Base-by-base conservation (phyloP, 2,888 invertebrate genomes). In the Parnassius mnemosyne region DNA sequence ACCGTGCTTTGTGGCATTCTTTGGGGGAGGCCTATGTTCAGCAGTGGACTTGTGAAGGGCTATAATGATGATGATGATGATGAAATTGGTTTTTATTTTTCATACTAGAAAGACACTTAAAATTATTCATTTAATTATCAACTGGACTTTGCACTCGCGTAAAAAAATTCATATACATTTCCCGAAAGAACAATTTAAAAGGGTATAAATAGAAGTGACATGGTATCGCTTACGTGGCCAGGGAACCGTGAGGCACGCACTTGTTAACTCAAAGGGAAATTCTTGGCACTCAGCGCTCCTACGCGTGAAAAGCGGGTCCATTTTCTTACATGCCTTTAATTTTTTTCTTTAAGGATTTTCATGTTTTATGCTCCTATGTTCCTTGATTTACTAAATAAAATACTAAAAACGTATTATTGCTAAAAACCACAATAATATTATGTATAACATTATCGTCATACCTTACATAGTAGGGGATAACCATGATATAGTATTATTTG, bases 181-280 rank as follows among this genome's bases (percentile, higher is more conserved):
- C 34, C 34, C 10, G 42, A 44, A 34, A 3, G 46, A 55, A 54
- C 47, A 60, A 55, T 55, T 61, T 61, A 56, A 25, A 46, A 57
- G 10, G 34, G 52, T 3, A 10, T 56, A 56, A 61, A 61, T 46
- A 52, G 47, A 34, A 59, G 53, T 61, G 57, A 61, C 61, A 61
- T 34, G 56, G 55, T 61, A 61, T 61, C 61, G 47, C 61, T 61
- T 53, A 53, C 61, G 57, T 46, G 61, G 56, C 43, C 44, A 56
- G 12, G 52, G 41, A 46, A 57, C 56, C 56, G 61, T 56, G 52
- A 56, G 61, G 52, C 56, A 61, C 61, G 61, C 52, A 61, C 61
- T 61, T 61, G 61, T 56, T 56, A 61, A 56, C 61, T 57, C 61
- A 56, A 61, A 61, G 52, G 61, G 47, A 56, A 61, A 59, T 59